Base-by-base conservation (phyloP, 2,797 vertebrate species). In the Pipistrellus pygmaeus region DNA sequence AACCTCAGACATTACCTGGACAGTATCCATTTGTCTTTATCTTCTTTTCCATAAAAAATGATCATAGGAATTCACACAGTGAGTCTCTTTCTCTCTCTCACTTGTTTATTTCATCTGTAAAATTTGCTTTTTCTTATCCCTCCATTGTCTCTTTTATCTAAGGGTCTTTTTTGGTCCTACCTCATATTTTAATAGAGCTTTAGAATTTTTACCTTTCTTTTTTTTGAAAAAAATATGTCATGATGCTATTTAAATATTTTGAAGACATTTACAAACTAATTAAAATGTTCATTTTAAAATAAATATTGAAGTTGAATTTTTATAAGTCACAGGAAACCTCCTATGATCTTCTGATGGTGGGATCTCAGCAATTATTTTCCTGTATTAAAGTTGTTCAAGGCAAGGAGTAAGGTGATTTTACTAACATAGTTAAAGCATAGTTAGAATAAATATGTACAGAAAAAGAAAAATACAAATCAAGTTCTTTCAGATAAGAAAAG, bases 401-500 rank as follows among this genome's bases (percentile, higher is more conserved):
- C 6, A 89, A 88, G 20, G 23, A 51, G 89, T 75, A 64, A 5
- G 72, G 5, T 75, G 71, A 82, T 30, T 84, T 87, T 90, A 91
- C 84, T 57, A 57, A 8, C 18, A 75, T 41, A 64, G 5, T 84
- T 88, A 87, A 86, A 90, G 15, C 10, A 72, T 94, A 92, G 72
- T 81, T 94, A 88, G 13, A 91, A 55, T 90, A 10, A 57, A 41
- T 68, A 88, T 78, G 13, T 44, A 69, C 5, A 88, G 8, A 35
- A 78, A 82, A 69, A 89, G 10, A 35, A 89, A 95, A 90, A 62
- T 51, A 75, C 20, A 77, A 62, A 72, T 66, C 17, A 86, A 85
- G 4, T 60, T 71, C 35, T 72, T 94, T 90, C 41, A 90, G 18
- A 35, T 78, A 71, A 93, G 18, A 20, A 89, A 89, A 83, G 44